phyloP scores from a whole-genome alignment of 2,888 invertebrate genomes.

The Cephus rjabovi region DNA sequence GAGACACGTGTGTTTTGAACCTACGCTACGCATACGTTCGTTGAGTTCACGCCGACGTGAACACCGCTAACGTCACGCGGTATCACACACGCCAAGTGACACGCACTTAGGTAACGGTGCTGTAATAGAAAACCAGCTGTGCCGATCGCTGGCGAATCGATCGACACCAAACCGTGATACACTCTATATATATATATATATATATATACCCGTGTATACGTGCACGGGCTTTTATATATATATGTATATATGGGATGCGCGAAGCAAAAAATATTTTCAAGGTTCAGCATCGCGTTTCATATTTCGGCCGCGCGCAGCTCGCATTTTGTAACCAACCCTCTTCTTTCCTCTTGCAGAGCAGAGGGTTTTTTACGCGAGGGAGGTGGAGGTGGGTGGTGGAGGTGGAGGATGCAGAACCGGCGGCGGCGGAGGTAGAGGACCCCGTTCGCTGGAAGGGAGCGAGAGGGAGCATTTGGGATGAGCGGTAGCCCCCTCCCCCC shows the following conservation, averaged over 20 bases:
- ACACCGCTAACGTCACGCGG: neutral
- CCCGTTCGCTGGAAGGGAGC: neutral
- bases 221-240: neutral
- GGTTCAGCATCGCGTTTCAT: constrained; percentile 1
- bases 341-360: neutral
- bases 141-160: constrained; percentile 36
- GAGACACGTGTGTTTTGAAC: constrained; percentile 52
- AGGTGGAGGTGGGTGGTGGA: too few relatives aligned
- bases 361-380: neutral
- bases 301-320: neutral
- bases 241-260: neutral
- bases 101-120: constrained; percentile 8
- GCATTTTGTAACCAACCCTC: neutral
- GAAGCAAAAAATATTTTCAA: constrained; percentile 1
- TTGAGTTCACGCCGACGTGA: constrained; percentile 18
- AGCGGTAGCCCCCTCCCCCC: neutral
- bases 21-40: constrained; percentile 50
- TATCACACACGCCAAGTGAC: constrained; percentile 2
- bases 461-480: neutral
- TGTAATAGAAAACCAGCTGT: constrained; percentile 40
- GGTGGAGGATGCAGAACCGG: neutral
- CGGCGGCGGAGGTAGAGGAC: neutral
- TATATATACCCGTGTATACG: neutral
- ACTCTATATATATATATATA: neutral
- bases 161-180: constrained; percentile 27